Base-by-base conservation (phyloP, 2,888 invertebrate species). In the Drosophila algonquin region DNA sequence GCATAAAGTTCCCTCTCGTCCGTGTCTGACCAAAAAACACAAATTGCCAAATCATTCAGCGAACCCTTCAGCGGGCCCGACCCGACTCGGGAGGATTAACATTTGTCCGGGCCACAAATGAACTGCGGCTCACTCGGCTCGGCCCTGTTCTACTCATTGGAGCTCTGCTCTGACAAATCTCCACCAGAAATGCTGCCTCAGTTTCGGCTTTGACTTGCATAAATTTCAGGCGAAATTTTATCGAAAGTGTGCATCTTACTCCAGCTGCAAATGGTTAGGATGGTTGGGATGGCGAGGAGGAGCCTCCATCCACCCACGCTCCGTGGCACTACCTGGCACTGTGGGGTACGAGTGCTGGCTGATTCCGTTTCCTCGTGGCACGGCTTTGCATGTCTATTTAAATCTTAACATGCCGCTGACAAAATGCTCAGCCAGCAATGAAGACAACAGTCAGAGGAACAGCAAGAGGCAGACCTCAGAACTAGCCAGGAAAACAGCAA, bases 211-310 rank as follows among this genome's bases (percentile, higher is more conserved):
- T 59, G 53, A 77, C 65, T 80, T 82, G 85, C 82, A 82, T 82
- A 85, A 82, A 82, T 85, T 82, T 85, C 32, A 16, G 61, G 53
- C 64, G 51, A 71, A 79, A 73, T 81, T 60, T 81, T 84, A 87
- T 84, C 84, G 80, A 84, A 84, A 80, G 87, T 84, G 87, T 87
- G 84, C 84, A 84, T 84, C 84, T 79, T 72, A 70, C 64, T 61
- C 75, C 85, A 71, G 79, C 68, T 75, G 73, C 45, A 87, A 87
- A 73, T 74, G 68, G 84, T 72, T 81, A 54, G 77, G 24, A 73
- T 74, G 68, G 84, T 71, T 81, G 51, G 77, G 24, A 73, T 73
- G 68, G 84, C 69, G 80, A 54, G 77, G 60, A 63, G 47, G 35
- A 58, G 48, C 47, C 24, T 51, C 70, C 72, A 75, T 67, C 70